Evolutionary conservation across 2,888 invertebrate species (phyloP), one percentile per base, ranked within the genome.

Genomic region (Syritta pipiens): DNA sequence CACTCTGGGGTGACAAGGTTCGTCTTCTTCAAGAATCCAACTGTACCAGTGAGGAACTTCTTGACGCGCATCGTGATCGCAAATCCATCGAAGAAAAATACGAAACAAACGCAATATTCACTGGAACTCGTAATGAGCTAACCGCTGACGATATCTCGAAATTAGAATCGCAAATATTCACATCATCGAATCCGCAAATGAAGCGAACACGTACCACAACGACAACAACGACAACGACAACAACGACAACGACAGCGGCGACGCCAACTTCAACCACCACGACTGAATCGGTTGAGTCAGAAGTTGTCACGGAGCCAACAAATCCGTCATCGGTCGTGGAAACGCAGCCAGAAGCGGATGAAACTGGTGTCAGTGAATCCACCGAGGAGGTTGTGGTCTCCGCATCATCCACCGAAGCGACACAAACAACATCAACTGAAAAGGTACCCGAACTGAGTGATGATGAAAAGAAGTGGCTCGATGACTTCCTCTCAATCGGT

Each of bases 11-110:
- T 26, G 90, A 90, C 48, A 92, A 91, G 85, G 90, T 90, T 44
- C 91, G 92, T 84, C 90, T 91, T 9, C 90, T 94, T 65, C 86
- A 92, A 48, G 88, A 90, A 19, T 93, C 94, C 82, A 94, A 94
- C 84, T 94, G 94, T 84, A 93, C 93, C 1, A 86, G 89, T 48
- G 88, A 90, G 51, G 82, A 81, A 10, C 9, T 59, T 9, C 83
- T 69, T 2, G 84, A 84, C 59, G 82, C 83, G 17, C 32, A 81
- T 40, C 81, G 81, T 7, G 83, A 82, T 51, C 83, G 82, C 1
- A 86, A 86, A 22, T 10, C 49, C 3, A 35, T 82, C 35, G 65
- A 77, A 65, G 85, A 86, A 44, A 86, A 88, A 82, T 88, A 88
- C 82, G 84, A 84, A 74, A 85, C 84, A 74, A 89, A 88, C 83